Conservation (phyloP, 2,888 invertebrate genomes). For the Parasteatoda lunata region DNA sequence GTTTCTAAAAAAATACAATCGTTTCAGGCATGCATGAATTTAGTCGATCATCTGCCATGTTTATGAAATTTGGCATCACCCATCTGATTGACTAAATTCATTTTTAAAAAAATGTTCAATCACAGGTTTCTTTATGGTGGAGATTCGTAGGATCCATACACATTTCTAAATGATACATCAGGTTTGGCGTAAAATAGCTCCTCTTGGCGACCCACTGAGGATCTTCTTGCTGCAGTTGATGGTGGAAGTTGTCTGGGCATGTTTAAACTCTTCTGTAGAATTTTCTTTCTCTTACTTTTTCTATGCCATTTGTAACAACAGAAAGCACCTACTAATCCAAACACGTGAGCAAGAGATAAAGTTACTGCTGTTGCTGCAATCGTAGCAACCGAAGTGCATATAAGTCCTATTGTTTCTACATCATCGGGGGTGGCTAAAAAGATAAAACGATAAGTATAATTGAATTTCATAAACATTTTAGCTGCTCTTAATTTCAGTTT, state of each 20-base stretch:
- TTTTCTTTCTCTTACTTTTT: constrained; percentile 62
- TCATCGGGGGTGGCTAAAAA: constrained; percentile 24
- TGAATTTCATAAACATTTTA: not conserved
- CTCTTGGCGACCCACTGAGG: constrained; percentile 7
- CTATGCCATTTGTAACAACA: constrained; percentile 69
- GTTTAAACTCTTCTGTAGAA: constrained; percentile 44
- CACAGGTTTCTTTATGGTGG: constrained; percentile 33
- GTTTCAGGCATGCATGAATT: too few species aligned
- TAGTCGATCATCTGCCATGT: too few species aligned
- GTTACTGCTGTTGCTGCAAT: constrained; percentile 70
- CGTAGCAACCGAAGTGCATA: constrained; percentile 70
- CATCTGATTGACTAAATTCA: too few species aligned
- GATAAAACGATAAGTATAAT: not conserved
- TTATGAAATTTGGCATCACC: too few species aligned
- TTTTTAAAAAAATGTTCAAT: too few species aligned
- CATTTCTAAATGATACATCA: constrained; percentile 65
- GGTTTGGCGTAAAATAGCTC: constrained; percentile 63
- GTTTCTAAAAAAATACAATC: too few species aligned
- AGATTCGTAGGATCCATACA: constrained; percentile 63
- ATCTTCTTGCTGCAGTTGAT: not conserved
- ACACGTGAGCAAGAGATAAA: constrained; percentile 69
- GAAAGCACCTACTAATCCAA: constrained; percentile 67
- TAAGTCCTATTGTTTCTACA: constrained; percentile 36
- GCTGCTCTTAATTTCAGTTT: too few species aligned
- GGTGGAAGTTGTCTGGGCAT: constrained; percentile 7